Evolutionary conservation across 2,797 vertebrate species (phyloP).

Genomic region (Notolepis coatsorum): DNA sequence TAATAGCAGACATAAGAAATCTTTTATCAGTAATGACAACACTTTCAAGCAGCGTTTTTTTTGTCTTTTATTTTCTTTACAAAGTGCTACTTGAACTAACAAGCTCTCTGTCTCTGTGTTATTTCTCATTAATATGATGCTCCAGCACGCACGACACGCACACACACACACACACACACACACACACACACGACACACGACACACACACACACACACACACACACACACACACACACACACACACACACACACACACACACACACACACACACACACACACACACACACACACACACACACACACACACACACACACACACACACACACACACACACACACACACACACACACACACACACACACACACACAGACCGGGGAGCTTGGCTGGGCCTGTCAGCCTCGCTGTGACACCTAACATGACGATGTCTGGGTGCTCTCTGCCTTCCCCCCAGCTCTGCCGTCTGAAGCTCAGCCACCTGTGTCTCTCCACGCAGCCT

Average conservation of each 20-base stretch:
- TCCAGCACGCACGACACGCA: constrained; percentile 53
- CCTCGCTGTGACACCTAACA: constrained; percentile 72
- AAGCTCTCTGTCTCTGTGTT: constrained; percentile 58
- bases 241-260: constrained; percentile 11
- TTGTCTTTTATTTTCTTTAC: constrained; percentile 17
- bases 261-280: constrained; percentile 2
- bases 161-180: constrained; percentile 43
- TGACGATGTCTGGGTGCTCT: constrained; percentile 74
- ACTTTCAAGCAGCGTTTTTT: constrained; percentile 25
- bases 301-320: background rate
- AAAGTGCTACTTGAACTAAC: constrained; percentile 33
- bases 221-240: constrained; percentile 25
- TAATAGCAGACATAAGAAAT: too few species aligned
- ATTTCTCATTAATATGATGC: constrained; percentile 71
- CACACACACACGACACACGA: constrained; percentile 48
- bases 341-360: background rate
- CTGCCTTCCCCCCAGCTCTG: constrained; percentile 66
- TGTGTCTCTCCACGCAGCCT: constrained; percentile 56
- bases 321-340: background rate
- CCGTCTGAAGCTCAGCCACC: constrained; percentile 77
- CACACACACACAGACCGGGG: constrained; percentile 26
- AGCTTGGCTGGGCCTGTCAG: constrained; percentile 71
- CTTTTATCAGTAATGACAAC: constrained; percentile 9
- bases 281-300: background rate
- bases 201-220: background rate